Conservation (phyloP, 2,797 vertebrate genomes). For the Darevskia nairensis region DNA sequence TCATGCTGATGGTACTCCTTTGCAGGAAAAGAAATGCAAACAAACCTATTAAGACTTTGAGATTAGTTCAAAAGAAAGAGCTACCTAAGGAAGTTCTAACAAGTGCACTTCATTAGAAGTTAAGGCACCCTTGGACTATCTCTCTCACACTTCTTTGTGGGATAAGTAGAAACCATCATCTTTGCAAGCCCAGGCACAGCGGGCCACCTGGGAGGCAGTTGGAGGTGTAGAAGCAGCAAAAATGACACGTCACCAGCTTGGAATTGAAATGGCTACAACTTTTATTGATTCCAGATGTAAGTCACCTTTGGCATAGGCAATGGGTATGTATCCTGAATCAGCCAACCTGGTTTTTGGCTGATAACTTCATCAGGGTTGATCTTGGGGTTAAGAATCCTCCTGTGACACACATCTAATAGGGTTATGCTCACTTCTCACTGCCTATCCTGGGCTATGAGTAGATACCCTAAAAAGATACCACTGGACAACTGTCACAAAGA, state of each 20-base stretch:
- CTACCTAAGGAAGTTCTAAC: not conserved
- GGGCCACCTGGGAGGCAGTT: too few species aligned
- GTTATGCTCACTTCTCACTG: not conserved
- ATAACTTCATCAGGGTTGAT: too few species aligned
- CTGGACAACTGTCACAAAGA: not conserved
- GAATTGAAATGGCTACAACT: too few species aligned
- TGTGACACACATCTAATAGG: too few species aligned
- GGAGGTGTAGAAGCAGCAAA: too few species aligned
- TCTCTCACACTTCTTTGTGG: not conserved
- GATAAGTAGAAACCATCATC: not conserved
- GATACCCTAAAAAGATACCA: not conserved
- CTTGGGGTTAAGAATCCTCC: too few species aligned
- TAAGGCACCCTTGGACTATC: not conserved
- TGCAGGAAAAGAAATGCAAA: slow-evolving; percentile 2
- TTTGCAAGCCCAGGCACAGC: too few species aligned
- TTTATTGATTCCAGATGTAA: too few species aligned
- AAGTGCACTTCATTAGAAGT: not conserved
- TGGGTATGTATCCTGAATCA: too few species aligned
- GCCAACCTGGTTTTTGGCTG: too few species aligned
- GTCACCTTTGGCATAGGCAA: too few species aligned
- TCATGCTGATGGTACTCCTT: not conserved
- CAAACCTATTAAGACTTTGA: not conserved
- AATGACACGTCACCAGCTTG: too few species aligned
- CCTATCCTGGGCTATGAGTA: not conserved
- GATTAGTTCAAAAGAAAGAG: not conserved